Evolutionary conservation across 1,140 invertebrate species (phyloP).

Genomic region (Eupristina koningsbergeri): DNA sequence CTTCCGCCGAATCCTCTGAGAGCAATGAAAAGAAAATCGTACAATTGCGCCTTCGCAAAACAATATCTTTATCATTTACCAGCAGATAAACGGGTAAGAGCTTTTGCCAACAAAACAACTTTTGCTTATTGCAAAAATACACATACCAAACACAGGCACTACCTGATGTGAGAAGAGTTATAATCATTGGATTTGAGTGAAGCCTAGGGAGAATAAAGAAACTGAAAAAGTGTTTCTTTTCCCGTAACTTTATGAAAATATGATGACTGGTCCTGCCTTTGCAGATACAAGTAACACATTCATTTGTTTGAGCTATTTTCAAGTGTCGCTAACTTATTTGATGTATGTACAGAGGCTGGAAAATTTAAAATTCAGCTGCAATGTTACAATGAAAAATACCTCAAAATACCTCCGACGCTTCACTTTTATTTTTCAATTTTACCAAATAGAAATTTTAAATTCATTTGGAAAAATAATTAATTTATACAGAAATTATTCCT

Average conservation of each 20-base stretch:
- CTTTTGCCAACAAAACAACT: too few species aligned
- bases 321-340: slow-evolving; percentile 43
- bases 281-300: slow-evolving; percentile 27
- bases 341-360: too few species aligned
- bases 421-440: not conserved
- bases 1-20: not conserved
- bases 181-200: slow-evolving; percentile 59
- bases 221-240: slow-evolving; percentile 45
- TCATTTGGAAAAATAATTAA: not conserved
- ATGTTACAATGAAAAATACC: not conserved
- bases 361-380: not conserved
- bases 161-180: slow-evolving; percentile 53
- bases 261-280: not conserved
- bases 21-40: not conserved
- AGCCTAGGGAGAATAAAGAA: not conserved
- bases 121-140: not conserved
- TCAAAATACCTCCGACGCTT: not conserved
- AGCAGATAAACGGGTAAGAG: not conserved
- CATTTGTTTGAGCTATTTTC: slow-evolving; percentile 54
- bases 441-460: not conserved
- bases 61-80: not conserved
- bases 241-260: slow-evolving; percentile 27
- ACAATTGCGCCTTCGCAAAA: not conserved
- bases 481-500: not conserved
- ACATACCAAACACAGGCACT: not conserved